Percentiles rank a stretch among this genome's conserved stretches.
These are phyloP conservation scores for Sprattus sprattus DNA, from an alignment of 2,113 vertebrate genomes.

Conservation along the genomic window DNA sequence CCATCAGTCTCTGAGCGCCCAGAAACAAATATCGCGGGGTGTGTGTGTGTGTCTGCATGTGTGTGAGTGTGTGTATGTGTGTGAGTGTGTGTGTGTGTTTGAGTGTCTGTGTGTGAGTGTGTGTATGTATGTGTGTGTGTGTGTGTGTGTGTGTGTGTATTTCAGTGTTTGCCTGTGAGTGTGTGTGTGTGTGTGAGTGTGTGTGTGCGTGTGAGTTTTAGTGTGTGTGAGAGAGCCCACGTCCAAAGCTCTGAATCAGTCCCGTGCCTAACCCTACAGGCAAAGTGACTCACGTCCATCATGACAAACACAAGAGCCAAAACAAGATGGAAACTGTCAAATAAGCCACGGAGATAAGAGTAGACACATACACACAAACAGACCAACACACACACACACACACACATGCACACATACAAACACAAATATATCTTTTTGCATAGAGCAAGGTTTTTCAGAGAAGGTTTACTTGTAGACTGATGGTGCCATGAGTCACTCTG, in stretches of 20 bases:
- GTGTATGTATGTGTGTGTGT: not conserved
- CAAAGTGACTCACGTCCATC: not conserved
- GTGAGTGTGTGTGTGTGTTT: not conserved
- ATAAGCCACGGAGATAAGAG: not conserved
- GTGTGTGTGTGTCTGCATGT: not conserved
- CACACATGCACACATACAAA: not conserved
- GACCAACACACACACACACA: not conserved
- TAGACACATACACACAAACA: not conserved
- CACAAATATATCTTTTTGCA: not conserved
- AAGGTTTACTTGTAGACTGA: no score
- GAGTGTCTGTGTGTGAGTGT: not conserved
- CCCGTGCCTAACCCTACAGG: not conserved
- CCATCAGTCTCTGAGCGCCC: not conserved
- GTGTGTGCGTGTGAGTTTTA: not conserved
- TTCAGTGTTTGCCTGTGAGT: not conserved
- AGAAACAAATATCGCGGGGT: not conserved
- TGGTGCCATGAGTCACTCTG: no score
- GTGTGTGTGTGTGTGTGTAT: not conserved
- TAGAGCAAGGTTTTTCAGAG: no score
- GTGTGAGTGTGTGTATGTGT: not conserved
- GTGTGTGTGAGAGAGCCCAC: not conserved
- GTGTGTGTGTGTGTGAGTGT: not conserved
- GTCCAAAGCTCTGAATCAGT: not conserved
- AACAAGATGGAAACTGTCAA: constrained; percentile 1
- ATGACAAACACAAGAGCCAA: constrained; percentile 8